Base-by-base conservation (phyloP, 2,797 vertebrate genomes). In the Emydoidea blandingii region DNA sequence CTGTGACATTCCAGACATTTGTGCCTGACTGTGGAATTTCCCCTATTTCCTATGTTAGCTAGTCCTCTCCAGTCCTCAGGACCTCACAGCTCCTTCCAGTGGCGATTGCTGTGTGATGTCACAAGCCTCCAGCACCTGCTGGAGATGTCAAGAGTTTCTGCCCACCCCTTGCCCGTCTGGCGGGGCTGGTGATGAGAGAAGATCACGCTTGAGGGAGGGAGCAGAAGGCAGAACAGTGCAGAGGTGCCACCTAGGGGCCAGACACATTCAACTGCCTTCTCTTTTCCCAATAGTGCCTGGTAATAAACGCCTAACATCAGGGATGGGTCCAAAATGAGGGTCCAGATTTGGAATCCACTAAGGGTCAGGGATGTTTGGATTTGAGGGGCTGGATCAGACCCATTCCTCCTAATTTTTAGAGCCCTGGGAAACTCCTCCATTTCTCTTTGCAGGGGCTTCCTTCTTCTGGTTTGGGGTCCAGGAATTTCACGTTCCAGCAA, bases 181-280 rank as follows among this genome's bases (percentile, higher is more conserved):
- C 2, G 27, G 41, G 72, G 72, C 41, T 47, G 41, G 72, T 25
- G 72, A 44, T 25, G 41, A 76, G 12, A 14, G 19, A 31, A 72
- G 41, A 74, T 44, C 72, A 41, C 5, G 41, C 27, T 2, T 4
- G 72, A 47, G 12, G 41, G 12, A 27, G 72, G 72, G 23, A 47
- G 23, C 44, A 16, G 41, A 44, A 29, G 25, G 41, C 41, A 76
- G 27, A 47, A 54, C 53, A 54, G 92, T 37, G 88, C 87, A 78
- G 8, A 81, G 86, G 50, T 94, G 88, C 83, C 91, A 84, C 47
- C 74, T 78, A 91, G 92, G 79, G 74, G 83, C 83, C 44, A 79
- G 14, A 86, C 0, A 0, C 80, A 14, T 52, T 86, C 31, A 79
- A 21, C 23, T 31, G 29, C 34, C 31, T 76, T 31, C 54, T 52